A percentile compares a stretch with the other conserved stretches of the same genome.
Evolutionary conservation across 2,797 vertebrate species (phyloP).

Genomic region (Miichthys miiuy): DNA sequence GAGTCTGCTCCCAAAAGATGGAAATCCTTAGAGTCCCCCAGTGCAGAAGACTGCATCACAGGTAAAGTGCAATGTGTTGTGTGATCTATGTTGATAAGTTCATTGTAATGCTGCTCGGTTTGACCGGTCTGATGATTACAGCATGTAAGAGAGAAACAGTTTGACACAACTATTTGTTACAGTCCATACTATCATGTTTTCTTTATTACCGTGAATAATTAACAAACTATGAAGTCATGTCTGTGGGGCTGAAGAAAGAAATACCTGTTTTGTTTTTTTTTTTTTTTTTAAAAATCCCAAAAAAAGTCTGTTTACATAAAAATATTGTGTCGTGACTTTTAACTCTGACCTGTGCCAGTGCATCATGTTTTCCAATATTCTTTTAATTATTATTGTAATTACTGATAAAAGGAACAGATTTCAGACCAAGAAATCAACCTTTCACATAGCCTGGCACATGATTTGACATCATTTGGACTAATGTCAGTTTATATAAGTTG

Average conservation of each 20-base stretch:
- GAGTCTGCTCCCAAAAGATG: slow-evolving; percentile 85
- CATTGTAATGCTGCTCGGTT: neutral
- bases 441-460: neutral
- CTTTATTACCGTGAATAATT: no score
- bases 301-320: neutral
- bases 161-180: neutral
- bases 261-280: no score
- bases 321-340: neutral
- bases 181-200: no score
- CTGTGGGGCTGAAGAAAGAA: neutral
- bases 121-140: neutral
- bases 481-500: neutral
- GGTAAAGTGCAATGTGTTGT: slow-evolving; percentile 27
- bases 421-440: neutral
- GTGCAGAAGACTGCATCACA: slow-evolving; percentile 70
- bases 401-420: no score
- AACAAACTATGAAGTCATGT: neutral
- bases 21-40: slow-evolving; percentile 76
- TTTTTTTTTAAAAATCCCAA: no score
- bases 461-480: neutral
- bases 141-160: no score
- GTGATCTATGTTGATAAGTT: neutral
- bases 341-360: neutral
- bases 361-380: neutral
- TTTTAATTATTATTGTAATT: neutral